Conservation (phyloP, 2,888 invertebrate species). For the Apodemia duryi region DNA sequence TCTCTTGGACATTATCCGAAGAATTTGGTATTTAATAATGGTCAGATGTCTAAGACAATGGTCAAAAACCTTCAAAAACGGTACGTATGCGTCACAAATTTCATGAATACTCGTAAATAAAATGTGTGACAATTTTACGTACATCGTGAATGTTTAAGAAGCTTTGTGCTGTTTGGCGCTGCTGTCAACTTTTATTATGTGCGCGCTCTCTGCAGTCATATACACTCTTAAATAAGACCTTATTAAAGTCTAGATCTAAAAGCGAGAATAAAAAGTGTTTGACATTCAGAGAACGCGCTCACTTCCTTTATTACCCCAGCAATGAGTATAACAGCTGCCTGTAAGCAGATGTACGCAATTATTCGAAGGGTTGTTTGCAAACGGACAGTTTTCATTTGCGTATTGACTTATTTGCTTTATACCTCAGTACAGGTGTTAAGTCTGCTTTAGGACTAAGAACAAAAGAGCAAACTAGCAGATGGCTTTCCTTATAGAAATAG, state of each 20-base stretch:
- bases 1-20: too few relatives aligned
- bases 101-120: too few relatives aligned
- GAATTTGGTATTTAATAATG: too few relatives aligned
- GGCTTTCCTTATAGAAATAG: too few relatives aligned
- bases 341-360: constrained; percentile 51
- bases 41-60: too few relatives aligned
- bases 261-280: constrained; percentile 37
- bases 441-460: background rate
- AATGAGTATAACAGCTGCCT: constrained; percentile 53
- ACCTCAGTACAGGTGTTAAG: constrained; percentile 1
- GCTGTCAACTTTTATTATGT: background rate
- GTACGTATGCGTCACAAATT: too few relatives aligned
- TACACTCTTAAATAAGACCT: constrained; percentile 14
- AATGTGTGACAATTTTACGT: too few relatives aligned
- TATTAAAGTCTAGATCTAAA: constrained; percentile 36
- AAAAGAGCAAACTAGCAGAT: too few relatives aligned
- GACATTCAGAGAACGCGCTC: constrained; percentile 45
- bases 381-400: constrained; percentile 13
- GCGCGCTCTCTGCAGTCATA: background rate
- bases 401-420: constrained; percentile 6
- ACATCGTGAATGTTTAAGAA: background rate
- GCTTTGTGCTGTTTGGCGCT: background rate
- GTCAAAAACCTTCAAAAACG: too few relatives aligned
- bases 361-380: constrained; percentile 40
- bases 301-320: constrained; percentile 54